phyloP scores from a whole-genome alignment of 2,797 vertebrate species.

The Diplodus puntazzo region DNA sequence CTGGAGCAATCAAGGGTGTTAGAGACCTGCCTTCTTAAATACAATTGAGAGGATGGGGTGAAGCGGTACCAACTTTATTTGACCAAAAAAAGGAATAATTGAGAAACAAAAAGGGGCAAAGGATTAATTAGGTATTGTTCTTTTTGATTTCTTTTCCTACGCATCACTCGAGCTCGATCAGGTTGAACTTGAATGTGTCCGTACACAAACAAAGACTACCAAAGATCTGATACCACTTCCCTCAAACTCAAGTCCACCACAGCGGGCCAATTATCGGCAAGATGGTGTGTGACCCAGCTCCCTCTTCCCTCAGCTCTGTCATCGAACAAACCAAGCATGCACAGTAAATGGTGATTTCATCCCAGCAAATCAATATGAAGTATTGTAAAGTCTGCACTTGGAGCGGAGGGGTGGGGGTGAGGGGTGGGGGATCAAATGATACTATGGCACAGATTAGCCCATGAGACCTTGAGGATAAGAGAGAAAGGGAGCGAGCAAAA shows the following conservation, averaged over 20 bases:
- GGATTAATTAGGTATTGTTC: conserved; percentile 59
- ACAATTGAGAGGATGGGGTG: neutral
- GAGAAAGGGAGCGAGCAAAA: conserved; percentile 37
- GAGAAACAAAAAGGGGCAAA: conserved; percentile 40
- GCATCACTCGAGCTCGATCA: conserved; percentile 24
- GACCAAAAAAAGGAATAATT: conserved; percentile 56
- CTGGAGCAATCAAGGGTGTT: conserved; percentile 20
- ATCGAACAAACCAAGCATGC: conserved; percentile 63
- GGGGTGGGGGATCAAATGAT: conserved; percentile 70
- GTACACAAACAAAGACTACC: conserved; percentile 35
- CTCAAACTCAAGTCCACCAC: conserved; percentile 47
- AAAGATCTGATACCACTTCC: conserved; percentile 38
- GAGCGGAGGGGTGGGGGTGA: conserved; percentile 17
- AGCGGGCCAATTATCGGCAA: conserved; percentile 56
- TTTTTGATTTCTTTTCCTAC: conserved; percentile 45
- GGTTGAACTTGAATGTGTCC: conserved; percentile 41
- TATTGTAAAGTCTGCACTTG: conserved; percentile 78
- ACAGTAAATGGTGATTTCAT: conserved; percentile 58
- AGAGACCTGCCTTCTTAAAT: conserved; percentile 7
- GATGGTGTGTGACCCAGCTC: conserved; percentile 38
- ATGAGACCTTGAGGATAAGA: conserved; percentile 70
- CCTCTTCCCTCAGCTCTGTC: conserved; percentile 38
- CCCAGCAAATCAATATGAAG: conserved; percentile 75
- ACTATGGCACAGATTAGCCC: conserved; percentile 77
- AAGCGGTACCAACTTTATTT: conserved; percentile 43